Base-by-base conservation (phyloP, 2,797 vertebrate genomes). In the Poeciliopsis gracilis region DNA sequence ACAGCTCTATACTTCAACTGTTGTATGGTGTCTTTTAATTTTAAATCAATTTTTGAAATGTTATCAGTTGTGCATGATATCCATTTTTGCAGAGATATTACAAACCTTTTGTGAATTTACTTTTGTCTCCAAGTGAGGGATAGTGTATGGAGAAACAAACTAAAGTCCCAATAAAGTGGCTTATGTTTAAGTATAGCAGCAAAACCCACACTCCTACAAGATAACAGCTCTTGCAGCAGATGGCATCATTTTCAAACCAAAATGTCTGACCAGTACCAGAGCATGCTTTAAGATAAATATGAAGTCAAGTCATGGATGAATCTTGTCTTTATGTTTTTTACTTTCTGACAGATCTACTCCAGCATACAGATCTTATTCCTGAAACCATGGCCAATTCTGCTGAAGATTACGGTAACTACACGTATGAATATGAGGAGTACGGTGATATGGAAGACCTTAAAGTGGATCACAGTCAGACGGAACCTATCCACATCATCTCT, bases 401-500 rank as follows among this genome's bases (percentile, higher is more conserved):
- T 1, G 87, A 90, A 4, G 93, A 95, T 63, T 95, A 93, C 38
- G 90, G 18, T 5, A 96, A 97, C 84, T 91, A 91, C 90, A 92
- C 82, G 25, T 96, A 94, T 33, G 96, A 96, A 0, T 96, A 97
- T 70, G 95, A 97, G 33, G 97, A 99, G 45, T 95, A 97, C 13
- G 94, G 94, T 0, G 91, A 96, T 73, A 25, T 88, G 3, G 97
- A 96, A 10, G 95, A 96, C 0, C 63, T 91, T 16, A 92, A 92
- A 79, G 94, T 92, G 1, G 86, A 91, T 8, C 92, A 94, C 80
- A 85, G 38, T 8, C 94, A 96, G 67, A 90, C 76, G 63, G 96
- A 97, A 70, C 77, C 90, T 2, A 90, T 94, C 69, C 97, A 98
- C 88, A 96, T 98, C 1, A 83, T 97, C 82, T 98, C 98, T 0